These are phyloP conservation scores for Lycodopsis pacificus DNA, from an alignment of 2,797 vertebrate species.

Conservation along the genomic window DNA sequence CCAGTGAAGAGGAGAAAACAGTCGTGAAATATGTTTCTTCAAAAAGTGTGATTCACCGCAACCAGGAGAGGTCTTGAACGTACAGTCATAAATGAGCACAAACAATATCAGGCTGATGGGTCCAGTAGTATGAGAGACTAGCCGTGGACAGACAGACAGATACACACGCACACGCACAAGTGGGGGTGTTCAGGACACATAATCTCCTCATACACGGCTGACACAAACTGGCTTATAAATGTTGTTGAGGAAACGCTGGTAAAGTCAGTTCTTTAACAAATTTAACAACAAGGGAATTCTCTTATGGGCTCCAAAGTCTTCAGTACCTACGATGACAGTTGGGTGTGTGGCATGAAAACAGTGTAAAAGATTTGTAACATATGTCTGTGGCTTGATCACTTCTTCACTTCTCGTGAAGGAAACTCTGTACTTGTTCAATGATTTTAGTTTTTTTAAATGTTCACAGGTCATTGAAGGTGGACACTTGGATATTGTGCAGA, in stretches of 20 bases:
- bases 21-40: too few relatives aligned
- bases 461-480: slow-evolving; percentile 39
- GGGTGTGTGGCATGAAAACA: neutral
- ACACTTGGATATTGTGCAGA: slow-evolving; percentile 26
- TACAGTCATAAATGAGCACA: neutral
- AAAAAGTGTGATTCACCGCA: neutral
- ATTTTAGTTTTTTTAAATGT: neutral
- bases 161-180: neutral
- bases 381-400: neutral
- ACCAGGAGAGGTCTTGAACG: neutral
- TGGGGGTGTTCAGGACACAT: neutral
- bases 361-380: neutral
- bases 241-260: neutral
- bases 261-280: neutral
- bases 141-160: neutral
- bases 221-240: neutral
- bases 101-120: neutral
- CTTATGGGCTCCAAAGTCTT: neutral
- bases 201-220: neutral
- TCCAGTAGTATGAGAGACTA: neutral
- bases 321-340: neutral
- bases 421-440: neutral
- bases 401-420: neutral
- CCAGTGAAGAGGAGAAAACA: neutral
- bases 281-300: neutral